Percentiles rank a stretch among this genome's conserved stretches.
These are phyloP conservation scores for Neotoxoptera formosana DNA, from an alignment of 1,140 invertebrate genomes.

Conservation along the genomic window DNA sequence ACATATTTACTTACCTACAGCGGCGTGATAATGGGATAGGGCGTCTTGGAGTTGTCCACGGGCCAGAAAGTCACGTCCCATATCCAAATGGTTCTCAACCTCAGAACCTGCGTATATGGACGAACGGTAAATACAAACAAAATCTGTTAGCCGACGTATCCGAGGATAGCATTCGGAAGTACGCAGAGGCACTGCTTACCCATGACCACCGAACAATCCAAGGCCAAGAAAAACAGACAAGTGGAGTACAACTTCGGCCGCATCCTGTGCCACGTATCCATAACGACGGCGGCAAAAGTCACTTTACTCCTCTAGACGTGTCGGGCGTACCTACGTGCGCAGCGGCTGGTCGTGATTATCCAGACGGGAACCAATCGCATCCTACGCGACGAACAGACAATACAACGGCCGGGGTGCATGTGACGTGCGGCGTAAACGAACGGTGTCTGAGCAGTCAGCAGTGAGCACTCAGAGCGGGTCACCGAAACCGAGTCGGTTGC, in stretches of 20 bases:
- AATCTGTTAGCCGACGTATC: not conserved
- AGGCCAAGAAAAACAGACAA: slow-evolving; percentile 51
- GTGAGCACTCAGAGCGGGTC: not conserved
- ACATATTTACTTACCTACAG: slow-evolving; percentile 79
- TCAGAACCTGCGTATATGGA: slow-evolving; percentile 70
- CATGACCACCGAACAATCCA: not conserved
- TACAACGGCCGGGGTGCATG: not conserved
- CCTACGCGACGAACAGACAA: not conserved
- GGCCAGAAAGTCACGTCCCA: slow-evolving; percentile 89
- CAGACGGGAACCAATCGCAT: not conserved
- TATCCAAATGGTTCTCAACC: slow-evolving; percentile 90
- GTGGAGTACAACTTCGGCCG: slow-evolving; percentile 39
- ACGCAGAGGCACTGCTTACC: not conserved
- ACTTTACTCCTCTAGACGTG: not conserved
- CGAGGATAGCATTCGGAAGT: not conserved
- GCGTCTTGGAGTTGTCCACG: slow-evolving; percentile 95
- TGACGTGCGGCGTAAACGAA: not conserved
- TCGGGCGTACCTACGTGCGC: not conserved
- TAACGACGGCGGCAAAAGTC: not conserved
- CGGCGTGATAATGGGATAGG: slow-evolving; percentile 96
- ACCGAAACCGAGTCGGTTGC: not conserved
- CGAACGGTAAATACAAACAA: not conserved
- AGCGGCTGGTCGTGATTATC: not conserved
- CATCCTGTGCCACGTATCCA: slow-evolving; percentile 45
- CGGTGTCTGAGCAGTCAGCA: not conserved